Evolutionary conservation across 1,140 invertebrate genomes (phyloP).

Genomic region (Zaprionus africanus): DNA sequence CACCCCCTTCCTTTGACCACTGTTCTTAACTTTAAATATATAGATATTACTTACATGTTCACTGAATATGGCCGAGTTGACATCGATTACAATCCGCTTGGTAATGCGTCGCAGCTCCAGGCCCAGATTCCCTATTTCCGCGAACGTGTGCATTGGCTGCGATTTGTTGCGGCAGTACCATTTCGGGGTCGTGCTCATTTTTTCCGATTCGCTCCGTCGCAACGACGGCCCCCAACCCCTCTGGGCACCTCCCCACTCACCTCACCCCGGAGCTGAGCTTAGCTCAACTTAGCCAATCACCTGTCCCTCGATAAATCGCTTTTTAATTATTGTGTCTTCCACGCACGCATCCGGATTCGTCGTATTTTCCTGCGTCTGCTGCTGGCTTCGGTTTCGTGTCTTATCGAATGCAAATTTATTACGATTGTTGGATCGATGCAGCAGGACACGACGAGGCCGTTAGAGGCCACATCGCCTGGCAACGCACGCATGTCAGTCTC

Average conservation of each 20-base stretch:
- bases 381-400: neutral
- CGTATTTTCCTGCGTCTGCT: slow-evolving; percentile 41
- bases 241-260: slow-evolving; percentile 8
- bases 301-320: slow-evolving; percentile 67
- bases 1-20: no score
- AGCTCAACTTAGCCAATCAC: slow-evolving; percentile 47
- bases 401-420: slow-evolving; percentile 71
- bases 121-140: slow-evolving; percentile 77
- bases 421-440: slow-evolving; percentile 69
- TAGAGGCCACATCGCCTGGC: slow-evolving; percentile 59
- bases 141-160: slow-evolving; percentile 81
- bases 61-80: slow-evolving; percentile 76
- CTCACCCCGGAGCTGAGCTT: slow-evolving; percentile 32
- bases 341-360: slow-evolving; percentile 68
- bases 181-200: slow-evolving; percentile 82
- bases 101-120: slow-evolving; percentile 75
- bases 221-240: slow-evolving; percentile 4
- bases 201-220: slow-evolving; percentile 55
- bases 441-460: slow-evolving; percentile 29
- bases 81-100: slow-evolving; percentile 79
- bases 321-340: slow-evolving; percentile 81
- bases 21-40: no score
- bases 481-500: slow-evolving; percentile 62
- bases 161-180: slow-evolving; percentile 84
- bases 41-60: slow-evolving; percentile 69